Evolutionary conservation across 2,888 invertebrate species (phyloP), one percentile per base, ranked within the genome.

Genomic region (Rugalucina vietnamica): DNA sequence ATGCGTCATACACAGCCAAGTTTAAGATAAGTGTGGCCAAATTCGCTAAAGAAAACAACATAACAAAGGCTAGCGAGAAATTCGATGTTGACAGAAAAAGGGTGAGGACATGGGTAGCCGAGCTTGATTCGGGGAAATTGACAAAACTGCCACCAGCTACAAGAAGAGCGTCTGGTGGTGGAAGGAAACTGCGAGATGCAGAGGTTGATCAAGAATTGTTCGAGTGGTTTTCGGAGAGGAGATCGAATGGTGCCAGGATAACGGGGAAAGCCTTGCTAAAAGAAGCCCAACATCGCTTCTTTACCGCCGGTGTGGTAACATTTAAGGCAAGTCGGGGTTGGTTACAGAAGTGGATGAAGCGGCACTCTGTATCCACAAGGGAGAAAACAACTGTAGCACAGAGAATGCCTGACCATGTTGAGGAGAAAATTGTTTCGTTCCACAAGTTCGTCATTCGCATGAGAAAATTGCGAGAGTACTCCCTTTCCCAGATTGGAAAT

Each of bases 301-400:
- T 70, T 36, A 50, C 24, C 1, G 72, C 43, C 50, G n/a, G n/a
- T n/a, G n/a, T n/a, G n/a, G n/a, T n/a, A n/a, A 79, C 73, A n/a
- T 79, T 79, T 24, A 79, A 79, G 49, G 65, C 60, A 24, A 73
- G 74, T 49, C 27, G 65, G 2, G 75, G 80, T 3, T 80, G 80
- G 75, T 29, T 69, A 1, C 69, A 75, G 29, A 75, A 75, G 34
- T 80, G 75, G 74, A 80, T 69, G 54, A 75, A 75, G 27, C 34
- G 80, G 12, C 75, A 75, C 43, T 24, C 75, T 24, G 70, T 80
- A 27, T 70, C 70, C 24, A 75, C 75, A 49, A 49, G 75, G 4
- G 74, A 65, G n/a, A 79, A 73, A 32, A 79, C 79, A 0, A 60
- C 60, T 10, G 74, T 79, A 0, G 80, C 80, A 0, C 80, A 80